phyloP scores from a whole-genome alignment of 2,888 invertebrate species.

The Dynastes tityus region DNA sequence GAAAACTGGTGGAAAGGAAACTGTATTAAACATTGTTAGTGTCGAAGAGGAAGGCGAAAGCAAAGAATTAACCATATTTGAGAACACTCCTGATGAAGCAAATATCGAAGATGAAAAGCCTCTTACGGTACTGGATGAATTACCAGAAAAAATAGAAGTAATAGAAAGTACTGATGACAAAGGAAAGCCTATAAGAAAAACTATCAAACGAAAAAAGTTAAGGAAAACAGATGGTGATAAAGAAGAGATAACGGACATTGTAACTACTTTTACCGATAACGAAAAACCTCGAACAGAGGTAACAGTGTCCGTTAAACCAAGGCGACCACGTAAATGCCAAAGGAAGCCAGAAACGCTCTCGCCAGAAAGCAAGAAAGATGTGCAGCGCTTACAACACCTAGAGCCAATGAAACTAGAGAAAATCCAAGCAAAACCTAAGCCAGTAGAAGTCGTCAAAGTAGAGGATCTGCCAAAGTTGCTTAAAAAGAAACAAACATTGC shows the following conservation, averaged over 20 bases:
- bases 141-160: slow-evolving; percentile 61
- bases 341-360: slow-evolving; percentile 53
- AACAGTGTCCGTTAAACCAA: slow-evolving; percentile 52
- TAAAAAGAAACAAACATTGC: slow-evolving; percentile 67
- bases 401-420: slow-evolving; percentile 52
- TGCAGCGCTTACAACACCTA: not conserved
- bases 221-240: slow-evolving; percentile 67
- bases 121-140: slow-evolving; percentile 56
- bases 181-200: slow-evolving; percentile 55
- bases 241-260: slow-evolving; percentile 67
- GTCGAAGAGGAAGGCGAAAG: slow-evolving; percentile 55
- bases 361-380: slow-evolving; percentile 48
- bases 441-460: slow-evolving; percentile 74
- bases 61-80: slow-evolving; percentile 57
- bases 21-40: slow-evolving; percentile 58
- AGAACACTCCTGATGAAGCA: slow-evolving; percentile 59
- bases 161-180: slow-evolving; percentile 53
- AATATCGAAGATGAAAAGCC: slow-evolving; percentile 65
- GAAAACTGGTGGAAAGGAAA: slow-evolving; percentile 57
- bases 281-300: slow-evolving; percentile 62
- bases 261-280: slow-evolving; percentile 62
- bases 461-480: slow-evolving; percentile 74
- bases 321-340: slow-evolving; percentile 54
- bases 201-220: slow-evolving; percentile 67
- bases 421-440: slow-evolving; percentile 73